A percentile compares a stretch with the other conserved stretches of the same genome.
phyloP scores from a whole-genome alignment of 2,113 vertebrate genomes.

The Dolichallabes microphthalmus region DNA sequence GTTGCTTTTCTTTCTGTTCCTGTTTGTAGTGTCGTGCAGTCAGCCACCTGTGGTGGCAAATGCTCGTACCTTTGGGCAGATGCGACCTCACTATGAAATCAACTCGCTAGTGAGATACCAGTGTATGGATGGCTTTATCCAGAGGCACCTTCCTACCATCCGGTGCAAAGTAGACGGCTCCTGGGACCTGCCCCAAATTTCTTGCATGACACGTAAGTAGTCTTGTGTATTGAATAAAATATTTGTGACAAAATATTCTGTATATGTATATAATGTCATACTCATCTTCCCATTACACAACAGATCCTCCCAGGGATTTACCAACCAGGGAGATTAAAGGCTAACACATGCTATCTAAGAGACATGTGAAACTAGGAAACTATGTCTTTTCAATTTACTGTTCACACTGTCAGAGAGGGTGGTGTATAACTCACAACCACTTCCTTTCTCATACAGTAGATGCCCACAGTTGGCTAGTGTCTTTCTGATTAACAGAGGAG shows the following conservation, averaged over 20 bases:
- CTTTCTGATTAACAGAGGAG: background rate
- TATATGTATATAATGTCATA: too few relatives aligned
- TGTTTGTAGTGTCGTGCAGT: slow-evolving; percentile 83
- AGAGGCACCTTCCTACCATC: slow-evolving; percentile 91
- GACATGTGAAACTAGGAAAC: background rate
- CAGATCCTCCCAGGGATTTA: background rate
- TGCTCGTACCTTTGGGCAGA: slow-evolving; percentile 87
- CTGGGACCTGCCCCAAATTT: slow-evolving; percentile 93
- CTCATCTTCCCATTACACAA: background rate
- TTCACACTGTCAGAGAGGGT: background rate
- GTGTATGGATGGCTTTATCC: slow-evolving; percentile 91
- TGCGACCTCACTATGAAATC: slow-evolving; percentile 89
- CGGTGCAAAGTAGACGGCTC: slow-evolving; percentile 87
- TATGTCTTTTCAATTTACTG: background rate
- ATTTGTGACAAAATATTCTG: too few relatives aligned
- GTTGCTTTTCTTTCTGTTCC: slow-evolving; percentile 38
- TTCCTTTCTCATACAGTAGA: background rate
- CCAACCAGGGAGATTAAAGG: background rate
- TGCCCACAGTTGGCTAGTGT: background rate
- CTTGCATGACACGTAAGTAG: slow-evolving; percentile 93
- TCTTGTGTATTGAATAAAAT: background rate
- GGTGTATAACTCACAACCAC: background rate
- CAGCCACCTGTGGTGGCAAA: slow-evolving; percentile 94
- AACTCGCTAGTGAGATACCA: slow-evolving; percentile 95
- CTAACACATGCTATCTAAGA: background rate